Base-by-base conservation (phyloP, 2,888 invertebrate genomes). In the Parnassius orleans region DNA sequence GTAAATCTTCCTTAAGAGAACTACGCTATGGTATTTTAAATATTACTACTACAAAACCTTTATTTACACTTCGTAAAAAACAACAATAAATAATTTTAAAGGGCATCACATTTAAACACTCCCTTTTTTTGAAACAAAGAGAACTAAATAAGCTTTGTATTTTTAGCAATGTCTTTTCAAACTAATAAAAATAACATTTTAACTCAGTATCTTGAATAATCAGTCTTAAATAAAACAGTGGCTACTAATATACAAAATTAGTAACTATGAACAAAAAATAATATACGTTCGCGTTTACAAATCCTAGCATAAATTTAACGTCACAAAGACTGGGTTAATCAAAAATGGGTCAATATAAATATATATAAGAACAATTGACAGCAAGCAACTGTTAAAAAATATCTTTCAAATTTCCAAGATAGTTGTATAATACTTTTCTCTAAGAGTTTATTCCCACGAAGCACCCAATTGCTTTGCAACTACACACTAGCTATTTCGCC, bases 141-240 rank as follows among this genome's bases (percentile, higher is more conserved):
- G 33, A 33, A 33, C 33, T 3, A 33, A 33, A 33, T 33, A 7
- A 33, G 33, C 33, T 33, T 33, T 33, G 33, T 7, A 33, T 33
- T 7, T 24, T 33, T 33, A 3, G 19, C 46, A 33, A 57, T 54
- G 54, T 63, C 53, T 63, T 62, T 62, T 42, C 44, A 12, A 54
- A 59, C 24, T 7, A 19, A 60, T 60, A 63, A 48, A 75, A 77
- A 73, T 72, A 77, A 73, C 72, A 65, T 60, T 54, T 46, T 51
- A 48, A 12, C 74, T 66, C 64, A 75, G 72, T 74, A 77, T 77
- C 74, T 70, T 70, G 76, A 74, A 78, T 79, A 76, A 82, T 88
- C 88, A 88, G 88, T 88, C 88, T 88, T 87, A 82, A 83, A 83
- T 80, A 68, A 82, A 81, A 77, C 72, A 80, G 74, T 75, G 71